A percentile compares a stretch with the other conserved stretches of the same genome.
Evolutionary conservation across 2,888 invertebrate species (phyloP).

Genomic region (Adelognathus sp.): DNA sequence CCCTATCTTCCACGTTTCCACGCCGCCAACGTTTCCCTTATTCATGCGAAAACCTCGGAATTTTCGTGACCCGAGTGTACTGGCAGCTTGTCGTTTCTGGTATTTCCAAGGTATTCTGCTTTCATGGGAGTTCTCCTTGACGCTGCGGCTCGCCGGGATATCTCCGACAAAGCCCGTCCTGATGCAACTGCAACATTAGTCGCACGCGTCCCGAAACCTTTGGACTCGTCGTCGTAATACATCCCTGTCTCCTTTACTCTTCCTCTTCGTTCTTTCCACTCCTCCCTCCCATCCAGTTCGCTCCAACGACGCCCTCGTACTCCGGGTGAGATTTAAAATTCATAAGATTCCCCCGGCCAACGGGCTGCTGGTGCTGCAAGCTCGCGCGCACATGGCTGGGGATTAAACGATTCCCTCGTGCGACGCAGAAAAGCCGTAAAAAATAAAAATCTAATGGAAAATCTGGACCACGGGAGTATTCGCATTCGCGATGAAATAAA

Average conservation of each 20-base stretch:
- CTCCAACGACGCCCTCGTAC: conserved; percentile 5
- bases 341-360: conserved; percentile 48
- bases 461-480: conserved; percentile 2
- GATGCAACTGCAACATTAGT: conserved; percentile 58
- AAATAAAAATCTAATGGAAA: neutral
- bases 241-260: neutral
- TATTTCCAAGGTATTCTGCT: neutral
- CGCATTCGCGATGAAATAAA: conserved; percentile 26
- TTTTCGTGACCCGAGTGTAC: neutral
- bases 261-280: neutral
- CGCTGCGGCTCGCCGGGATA: conserved; percentile 2
- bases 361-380: neutral
- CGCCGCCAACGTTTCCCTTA: neutral
- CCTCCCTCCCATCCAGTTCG: neutral
- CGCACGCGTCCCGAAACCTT: conserved; percentile 51
- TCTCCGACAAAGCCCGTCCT: conserved; percentile 5
- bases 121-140: neutral
- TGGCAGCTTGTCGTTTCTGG: neutral
- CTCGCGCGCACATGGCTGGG: neutral
- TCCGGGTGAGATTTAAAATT: conserved; percentile 60
- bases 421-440: neutral
- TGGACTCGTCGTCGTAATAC: conserved; percentile 23
- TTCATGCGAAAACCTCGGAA: conserved; percentile 4
- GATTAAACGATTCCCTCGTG: neutral
- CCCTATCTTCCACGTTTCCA: too few relatives aligned